These are phyloP conservation scores for Dexiosoma caninum DNA, from an alignment of 2,888 invertebrate genomes.

Conservation along the genomic window DNA sequence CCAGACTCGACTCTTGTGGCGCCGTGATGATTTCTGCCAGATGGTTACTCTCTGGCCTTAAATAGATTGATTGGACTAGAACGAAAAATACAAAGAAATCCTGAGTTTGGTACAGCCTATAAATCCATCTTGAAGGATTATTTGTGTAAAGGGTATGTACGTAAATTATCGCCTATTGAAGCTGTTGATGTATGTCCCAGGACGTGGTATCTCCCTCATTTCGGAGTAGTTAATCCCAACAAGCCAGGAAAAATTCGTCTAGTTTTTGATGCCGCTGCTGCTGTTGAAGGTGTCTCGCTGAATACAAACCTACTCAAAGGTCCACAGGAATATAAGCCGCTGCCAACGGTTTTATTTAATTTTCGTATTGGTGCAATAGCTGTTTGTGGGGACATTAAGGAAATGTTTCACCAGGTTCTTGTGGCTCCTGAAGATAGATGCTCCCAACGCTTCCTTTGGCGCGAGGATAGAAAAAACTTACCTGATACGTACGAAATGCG, in stretches of 20 bases:
- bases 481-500: conserved; percentile 7
- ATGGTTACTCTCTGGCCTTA: too few species aligned
- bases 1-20: too few species aligned
- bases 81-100: too few species aligned
- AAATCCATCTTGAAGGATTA: too few species aligned
- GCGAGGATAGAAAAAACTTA: neutral
- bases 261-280: neutral
- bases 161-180: too few species aligned
- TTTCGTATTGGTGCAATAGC: conserved; percentile 9
- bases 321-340: neutral
- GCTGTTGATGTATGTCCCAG: too few species aligned
- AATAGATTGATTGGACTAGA: too few species aligned
- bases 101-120: too few species aligned
- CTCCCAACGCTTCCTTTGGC: neutral
- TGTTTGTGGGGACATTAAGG: conserved; percentile 6
- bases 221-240: too few species aligned
- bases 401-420: conserved; percentile 21
- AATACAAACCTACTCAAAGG: conserved; percentile 17
- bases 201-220: too few species aligned
- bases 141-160: too few species aligned
- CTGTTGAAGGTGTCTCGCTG: neutral
- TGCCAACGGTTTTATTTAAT: conserved; percentile 21
- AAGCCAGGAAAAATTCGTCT: conserved; percentile 1
- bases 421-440: neutral
- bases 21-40: too few species aligned